Evolutionary conservation across 92 coral and sea anemone genomes (phyloP), one percentile per base, ranked within the genome.

Genomic region (Siderastrea siderea): DNA sequence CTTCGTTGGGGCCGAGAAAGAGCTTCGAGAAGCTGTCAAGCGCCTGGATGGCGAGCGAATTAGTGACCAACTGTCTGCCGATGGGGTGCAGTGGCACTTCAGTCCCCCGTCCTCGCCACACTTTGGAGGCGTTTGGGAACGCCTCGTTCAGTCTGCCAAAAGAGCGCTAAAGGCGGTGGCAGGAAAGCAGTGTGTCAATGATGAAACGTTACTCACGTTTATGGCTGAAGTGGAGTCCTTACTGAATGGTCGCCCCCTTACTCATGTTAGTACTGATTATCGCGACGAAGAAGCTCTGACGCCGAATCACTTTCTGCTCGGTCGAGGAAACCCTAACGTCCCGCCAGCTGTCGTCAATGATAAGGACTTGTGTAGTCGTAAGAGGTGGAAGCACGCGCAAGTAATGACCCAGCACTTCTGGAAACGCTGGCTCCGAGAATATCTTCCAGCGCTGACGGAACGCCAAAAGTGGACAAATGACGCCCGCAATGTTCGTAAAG

Each of bases 31-130:
- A 13, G 89, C 76, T 19, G 49, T 55, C 77, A 45, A 43, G 54
- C 78, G 78, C 26, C 67, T 72, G 61, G 78, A 93, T 57, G 72
- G 68, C n/a, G 77, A 84, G 75, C 88, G 71, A 49, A 84, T 93
- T 62, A 46, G 74, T 11, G 86, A 93, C 60, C 64, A 90, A 49
- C 82, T 90, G 61, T 90, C 89, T 2, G 78, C 79, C 77, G 83
- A 90, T 52, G 87, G 92, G 13, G 74, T 93, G 38, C 91, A 90
- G 77, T 90, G 96, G 96, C 91, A 90, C 63, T 93, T 93, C 71
- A 93, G 90, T 58, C 94, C 94, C 38, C 38, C 38, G 6, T 89
- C 92, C 38, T 74, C 85, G 7, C 96, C 92, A 0, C 92, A 87
- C 86, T 84, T 93, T 62, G 94, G 94, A 1, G 96, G 92, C 10